Evolutionary conservation across 1,140 invertebrate genomes (phyloP), one percentile per base, ranked within the genome.

Genomic region (Lysiphlebus fabarum): DNA sequence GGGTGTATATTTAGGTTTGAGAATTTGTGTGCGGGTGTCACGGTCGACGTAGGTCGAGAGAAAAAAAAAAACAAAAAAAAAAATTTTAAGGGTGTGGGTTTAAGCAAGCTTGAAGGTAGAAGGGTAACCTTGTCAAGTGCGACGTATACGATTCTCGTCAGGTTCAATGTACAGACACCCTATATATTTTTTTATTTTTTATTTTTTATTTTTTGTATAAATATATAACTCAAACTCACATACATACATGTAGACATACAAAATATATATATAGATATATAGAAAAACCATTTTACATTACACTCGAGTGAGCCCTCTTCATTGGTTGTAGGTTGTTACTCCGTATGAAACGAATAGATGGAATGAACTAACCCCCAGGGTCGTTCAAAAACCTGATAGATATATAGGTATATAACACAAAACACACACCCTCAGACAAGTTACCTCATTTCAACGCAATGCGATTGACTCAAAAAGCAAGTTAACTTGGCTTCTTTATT

Each of bases 81-180:
- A 26, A 53, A 17, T 14, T 40, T 7, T 47, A 11, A 12, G 12
- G 41, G 43, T 38, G 41, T 12, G 54, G 47, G 53, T 53, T 47
- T 12, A 42, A 34, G 43, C 37, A 40, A n/a, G 14, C 33, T 38
- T 10, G 56, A 26, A 11, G 34, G 56, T 44, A 17, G 40, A 10
- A 26, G 38, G 50, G 54, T 26, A 33, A 34, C 33, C 45, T 44
- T 14, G 6, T 34, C 49, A 44, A 45, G 50, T 59, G 54, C 53
- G 53, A 50, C 42, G 53, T 53, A 60, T 38, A 41, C 54, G 38
- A 45, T 51, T 48, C 53, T 40, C 26, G 44, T 37, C 48, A 64
- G 60, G 65, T 66, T 66, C 65, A 66, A 66, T 56, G 65, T 53
- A 64, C 65, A 66, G 65, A 66, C 65, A 42, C 53, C 48, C 48